Evolutionary conservation across 2,113 vertebrate genomes (phyloP), one percentile per base, ranked within the genome.

Genomic region (Pteruthius melanotis): DNA sequence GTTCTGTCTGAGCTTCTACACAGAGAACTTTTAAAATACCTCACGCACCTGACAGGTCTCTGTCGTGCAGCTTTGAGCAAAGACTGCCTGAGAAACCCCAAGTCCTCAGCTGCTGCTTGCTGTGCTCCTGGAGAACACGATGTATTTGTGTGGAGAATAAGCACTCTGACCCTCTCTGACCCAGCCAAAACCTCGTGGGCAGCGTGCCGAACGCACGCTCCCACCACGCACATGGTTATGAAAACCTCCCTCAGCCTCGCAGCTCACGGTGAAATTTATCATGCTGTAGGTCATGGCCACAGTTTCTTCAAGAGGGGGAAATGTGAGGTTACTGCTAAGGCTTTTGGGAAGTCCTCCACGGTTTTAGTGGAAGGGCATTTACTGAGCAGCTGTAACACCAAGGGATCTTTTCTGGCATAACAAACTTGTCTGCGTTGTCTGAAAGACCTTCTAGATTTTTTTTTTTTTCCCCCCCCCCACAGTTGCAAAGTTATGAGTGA

Each of bases 151-250:
- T 74, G 45, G 15, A 30, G 45, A 68, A 30, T 7, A 24, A 39
- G n/a, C 7, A 45, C 69, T n/a, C 40, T 53, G 87, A 15, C 53
- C 45, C 39, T 81, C 52, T 33, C 9, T 59, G 53, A 35, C 60
- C 77, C 27, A 6, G 6, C 23, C 13, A 6, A 44, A 60, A 3
- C 87, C 5, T 1, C 3, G 3, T 6, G 53, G 87, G 45, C 53
- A 18, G 39, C 2, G 7, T 21, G 68, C 45, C 1, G 4, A n/a
- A 4, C 3, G 1, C 5, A 2, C 19, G 0, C n/a, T 24, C 45
- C 60, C 5, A 0, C 6, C 10, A 19, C 1, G 0, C 23, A 6
- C 40, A 2, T 10, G 16, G 33, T 82, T n/a, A 47, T 82, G 52
- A 40, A 66, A n/a, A 68, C 18, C 69, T 15, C 28, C 44, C 60